A percentile compares a stretch with the other conserved stretches of the same genome.
phyloP scores from a whole-genome alignment of 2,888 invertebrate genomes.

The Yponomeuta malinellus region DNA sequence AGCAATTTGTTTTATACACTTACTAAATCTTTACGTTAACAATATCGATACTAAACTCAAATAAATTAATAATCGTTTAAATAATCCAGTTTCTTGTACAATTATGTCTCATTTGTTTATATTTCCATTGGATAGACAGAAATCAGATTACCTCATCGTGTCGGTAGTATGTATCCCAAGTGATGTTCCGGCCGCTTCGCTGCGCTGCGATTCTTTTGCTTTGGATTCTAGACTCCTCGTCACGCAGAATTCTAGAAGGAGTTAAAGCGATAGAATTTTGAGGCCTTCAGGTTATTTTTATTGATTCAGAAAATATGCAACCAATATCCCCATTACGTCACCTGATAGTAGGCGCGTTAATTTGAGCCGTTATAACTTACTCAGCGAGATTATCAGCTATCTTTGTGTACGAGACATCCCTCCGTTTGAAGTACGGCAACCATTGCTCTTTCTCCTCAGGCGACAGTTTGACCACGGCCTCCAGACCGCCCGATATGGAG shows the following conservation, averaged over 20 bases:
- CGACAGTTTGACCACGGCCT: conserved; percentile 49
- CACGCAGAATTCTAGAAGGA: conserved; percentile 46
- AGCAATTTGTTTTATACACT: no score
- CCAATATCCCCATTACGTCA: neutral
- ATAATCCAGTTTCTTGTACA: no score
- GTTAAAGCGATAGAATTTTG: neutral
- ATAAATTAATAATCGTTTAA: no score
- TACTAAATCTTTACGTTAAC: no score
- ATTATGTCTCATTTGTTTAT: no score
- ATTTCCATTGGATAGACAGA: neutral
- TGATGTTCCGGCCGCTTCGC: conserved; percentile 31
- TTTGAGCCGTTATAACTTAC: conserved; percentile 33
- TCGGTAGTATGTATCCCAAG: conserved; percentile 44
- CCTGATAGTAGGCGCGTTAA: no score
- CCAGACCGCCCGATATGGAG: conserved; percentile 40
- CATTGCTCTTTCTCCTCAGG: conserved; percentile 51
- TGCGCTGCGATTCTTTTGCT: neutral
- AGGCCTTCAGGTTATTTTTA: neutral
- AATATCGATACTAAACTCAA: no score
- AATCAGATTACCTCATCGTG: conserved; percentile 40
- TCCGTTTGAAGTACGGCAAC: conserved; percentile 37
- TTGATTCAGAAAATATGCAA: no score
- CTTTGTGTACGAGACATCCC: conserved; percentile 41
- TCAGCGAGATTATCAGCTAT: conserved; percentile 54
- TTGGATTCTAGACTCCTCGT: conserved; percentile 40